These are phyloP conservation scores for Chamaedrilus cognettii DNA, from an alignment of 2,888 invertebrate genomes.

Conservation along the genomic window DNA sequence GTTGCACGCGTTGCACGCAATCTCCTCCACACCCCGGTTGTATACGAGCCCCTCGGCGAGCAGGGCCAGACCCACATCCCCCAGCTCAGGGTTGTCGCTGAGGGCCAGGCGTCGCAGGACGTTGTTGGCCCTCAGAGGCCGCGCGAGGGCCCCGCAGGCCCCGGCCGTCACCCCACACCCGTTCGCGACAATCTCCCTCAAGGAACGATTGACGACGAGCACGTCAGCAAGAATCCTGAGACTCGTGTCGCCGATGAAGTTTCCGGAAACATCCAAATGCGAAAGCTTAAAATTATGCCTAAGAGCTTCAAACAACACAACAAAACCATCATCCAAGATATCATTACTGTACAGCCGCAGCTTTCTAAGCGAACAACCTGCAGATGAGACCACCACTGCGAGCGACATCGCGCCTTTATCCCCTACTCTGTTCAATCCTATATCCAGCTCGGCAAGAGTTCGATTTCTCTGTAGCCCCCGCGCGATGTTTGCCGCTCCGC, in stretches of 20 bases:
- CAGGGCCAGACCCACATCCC: conserved; percentile 46
- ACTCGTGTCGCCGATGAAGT: conserved; percentile 49
- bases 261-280: conserved; percentile 52
- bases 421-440: conserved; percentile 53
- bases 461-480: conserved; percentile 43
- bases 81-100: conserved; percentile 50
- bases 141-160: conserved; percentile 47
- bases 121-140: conserved; percentile 47
- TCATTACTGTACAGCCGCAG: conserved; percentile 49
- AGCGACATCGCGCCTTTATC: conserved; percentile 47
- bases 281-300: conserved; percentile 44
- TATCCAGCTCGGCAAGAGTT: conserved; percentile 47
- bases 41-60: conserved; percentile 50
- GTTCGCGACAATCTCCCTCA: conserved; percentile 50
- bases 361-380: conserved; percentile 45
- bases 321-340: conserved; percentile 50
- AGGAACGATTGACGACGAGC: conserved; percentile 45
- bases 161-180: conserved; percentile 49
- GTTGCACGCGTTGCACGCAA: conserved; percentile 56
- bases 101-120: conserved; percentile 47
- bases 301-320: conserved; percentile 47
- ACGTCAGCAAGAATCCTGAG: conserved; percentile 46
- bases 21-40: conserved; percentile 43
- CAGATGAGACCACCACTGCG: conserved; percentile 38
- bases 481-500: conserved; percentile 43